Evolutionary conservation across 2,888 invertebrate genomes (phyloP), one percentile per base, ranked within the genome.

Genomic region (Vanessa cardui): DNA sequence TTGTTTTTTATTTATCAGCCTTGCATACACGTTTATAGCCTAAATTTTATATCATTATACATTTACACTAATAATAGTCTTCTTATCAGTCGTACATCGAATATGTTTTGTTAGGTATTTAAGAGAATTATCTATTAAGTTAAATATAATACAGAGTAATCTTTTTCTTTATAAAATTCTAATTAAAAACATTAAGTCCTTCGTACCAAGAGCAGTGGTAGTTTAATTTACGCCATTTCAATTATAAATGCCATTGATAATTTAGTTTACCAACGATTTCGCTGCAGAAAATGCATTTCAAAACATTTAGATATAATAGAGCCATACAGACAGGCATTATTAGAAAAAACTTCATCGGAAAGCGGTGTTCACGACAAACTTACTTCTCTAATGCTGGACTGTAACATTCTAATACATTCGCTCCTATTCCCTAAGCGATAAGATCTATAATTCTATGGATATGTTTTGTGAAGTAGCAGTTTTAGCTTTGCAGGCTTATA

Each of bases 321-420:
- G 68, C 76, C 77, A 82, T 80, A 80, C 77, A 75, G 78, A 72
- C 76, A 78, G 77, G 80, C 84, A 78, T 83, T 88, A 89, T 87
- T 89, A 88, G 88, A 89, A 89, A 86, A 90, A 89, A 89, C 89
- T 90, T 88, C 78, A 89, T 89, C 86, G 86, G 84, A 81, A 85
- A 77, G 82, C 82, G 79, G 77, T 69, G 76, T 71, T 70, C 61
- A 69, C 64, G 62, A 69, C 69, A 67, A 72, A 69, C 59, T 59
- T 66, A 63, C 26, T 26, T 50, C 69, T 62, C 62, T n/a, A 47
- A n/a, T 64, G 58, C 44, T 56, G 5, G 61, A 47, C 16, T 44
- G 46, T 45, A 39, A 45, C 59, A 33, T 26, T 50, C 21, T 49
- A 50, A 52, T 20, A 44, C 26, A 47, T n/a, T 45, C 33, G 44